Conservation (phyloP, 1,140 invertebrate genomes). For the Tetramorium parvispinum region DNA sequence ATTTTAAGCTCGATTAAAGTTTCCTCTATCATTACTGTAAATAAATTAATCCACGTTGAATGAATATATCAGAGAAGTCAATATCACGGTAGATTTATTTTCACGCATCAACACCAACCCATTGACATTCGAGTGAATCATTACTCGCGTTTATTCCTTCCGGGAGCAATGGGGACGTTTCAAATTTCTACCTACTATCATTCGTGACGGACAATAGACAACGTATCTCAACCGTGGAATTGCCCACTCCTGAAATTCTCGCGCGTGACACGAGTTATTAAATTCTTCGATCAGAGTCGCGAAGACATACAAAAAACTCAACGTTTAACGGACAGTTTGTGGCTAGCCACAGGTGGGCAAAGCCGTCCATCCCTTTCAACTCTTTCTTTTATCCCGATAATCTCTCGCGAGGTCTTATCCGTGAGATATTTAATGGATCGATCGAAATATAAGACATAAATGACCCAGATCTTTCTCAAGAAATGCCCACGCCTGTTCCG, state of each 20-base stretch:
- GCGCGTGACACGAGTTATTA: constrained; percentile 27
- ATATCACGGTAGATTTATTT: constrained; percentile 21
- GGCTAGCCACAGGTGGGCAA: constrained; percentile 49
- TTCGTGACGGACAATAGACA: too few relatives aligned
- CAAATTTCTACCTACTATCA: background rate
- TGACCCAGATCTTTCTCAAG: background rate
- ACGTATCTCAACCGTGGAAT: constrained; percentile 1
- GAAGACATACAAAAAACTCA: background rate
- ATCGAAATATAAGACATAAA: background rate
- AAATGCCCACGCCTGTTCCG: background rate
- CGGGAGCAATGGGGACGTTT: background rate
- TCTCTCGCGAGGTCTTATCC: background rate
- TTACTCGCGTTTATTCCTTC: background rate
- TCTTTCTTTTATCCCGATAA: constrained; percentile 29
- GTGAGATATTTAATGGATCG: constrained; percentile 34
- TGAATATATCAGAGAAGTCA: background rate
- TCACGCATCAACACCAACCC: background rate
- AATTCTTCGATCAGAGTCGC: constrained; percentile 30
- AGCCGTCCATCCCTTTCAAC: constrained; percentile 18
- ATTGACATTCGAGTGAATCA: constrained; percentile 11
- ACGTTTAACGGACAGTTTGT: background rate
- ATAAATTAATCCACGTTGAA: background rate
- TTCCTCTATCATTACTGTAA: background rate
- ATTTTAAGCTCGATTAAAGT: background rate
- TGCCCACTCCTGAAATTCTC: background rate